Base-by-base conservation (phyloP, 2,113 vertebrate species). In the Corythaixoides concolor region DNA sequence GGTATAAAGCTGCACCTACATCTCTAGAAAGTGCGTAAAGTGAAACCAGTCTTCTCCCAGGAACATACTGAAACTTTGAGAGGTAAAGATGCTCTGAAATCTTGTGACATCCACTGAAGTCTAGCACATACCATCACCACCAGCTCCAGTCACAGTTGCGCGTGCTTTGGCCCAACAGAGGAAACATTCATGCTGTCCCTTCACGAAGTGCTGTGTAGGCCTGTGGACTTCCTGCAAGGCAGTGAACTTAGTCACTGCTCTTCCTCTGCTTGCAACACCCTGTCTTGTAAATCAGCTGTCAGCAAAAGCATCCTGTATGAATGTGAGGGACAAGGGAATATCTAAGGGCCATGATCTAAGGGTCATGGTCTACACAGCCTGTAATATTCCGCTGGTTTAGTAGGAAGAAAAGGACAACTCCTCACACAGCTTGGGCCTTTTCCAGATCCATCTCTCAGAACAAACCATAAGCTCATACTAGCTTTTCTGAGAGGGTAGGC, bases 271-370 rank as follows among this genome's bases (percentile, higher is more conserved):
- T 60, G 50, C 73, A 87, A 37, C 49, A 45, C 43, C 27, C 56
- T 66, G 17, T 26, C 77, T 70, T 85, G 67, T 66, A 47, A 79
- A 85, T 55, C 87, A 73, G 76, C 70, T 26, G 67, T 73, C 89
- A 94, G 93, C 87, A 81, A 43, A 45, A 95, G 87, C 93, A 91
- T 93, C 89, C 96, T 93, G 89, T 70, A 39, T 12, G 58, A 62
- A 63, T 11, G 43, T 50, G 56, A 91, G 85, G 82, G 75, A 85
- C 20, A 28, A 53, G 93, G 81, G 35, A 86, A 85, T 15, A 79
- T 55, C 56, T 47, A 63, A 63, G 73, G 84, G 80, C 84, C 62
- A 2, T 23, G 86, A 49, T 39, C 83, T 52, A 41, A 27, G 53
- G 74, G 85, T 94, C 94, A 96, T 20, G 85, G 90, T 74, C 92